phyloP scores from a whole-genome alignment of 2,113 vertebrate species.

The Mellivora capensis region DNA sequence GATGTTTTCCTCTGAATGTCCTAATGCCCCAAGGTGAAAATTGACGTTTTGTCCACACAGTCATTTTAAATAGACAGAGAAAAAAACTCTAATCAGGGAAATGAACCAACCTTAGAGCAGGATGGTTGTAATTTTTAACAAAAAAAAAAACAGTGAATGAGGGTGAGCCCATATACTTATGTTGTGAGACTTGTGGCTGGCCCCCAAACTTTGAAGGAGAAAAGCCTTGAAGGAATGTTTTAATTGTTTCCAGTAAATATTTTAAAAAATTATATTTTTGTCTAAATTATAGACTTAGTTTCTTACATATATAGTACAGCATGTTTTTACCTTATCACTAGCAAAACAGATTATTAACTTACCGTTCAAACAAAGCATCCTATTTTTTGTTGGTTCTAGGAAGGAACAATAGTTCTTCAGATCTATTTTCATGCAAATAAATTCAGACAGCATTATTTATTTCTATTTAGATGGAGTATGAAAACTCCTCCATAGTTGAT shows the following conservation, averaged over 20 bases:
- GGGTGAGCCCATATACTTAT: background rate
- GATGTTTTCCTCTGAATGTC: background rate
- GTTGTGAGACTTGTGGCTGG: background rate
- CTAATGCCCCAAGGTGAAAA: background rate
- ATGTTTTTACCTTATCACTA: background rate
- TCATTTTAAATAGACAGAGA: constrained; percentile 17
- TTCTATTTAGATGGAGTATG: background rate
- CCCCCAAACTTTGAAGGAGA: background rate
- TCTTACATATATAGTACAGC: background rate
- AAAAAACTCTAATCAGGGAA: background rate
- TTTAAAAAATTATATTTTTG: background rate
- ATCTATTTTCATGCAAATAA: constrained; percentile 40
- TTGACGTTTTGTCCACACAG: background rate
- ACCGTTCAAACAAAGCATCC: background rate
- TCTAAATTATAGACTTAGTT: background rate
- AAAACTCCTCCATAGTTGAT: background rate
- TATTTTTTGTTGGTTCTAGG: constrained; percentile 26
- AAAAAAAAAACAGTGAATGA: constrained; percentile 37
- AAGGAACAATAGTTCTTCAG: constrained; percentile 8
- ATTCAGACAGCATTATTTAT: background rate
- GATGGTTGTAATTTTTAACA: background rate
- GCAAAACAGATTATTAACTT: background rate
- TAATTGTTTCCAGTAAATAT: constrained; percentile 11
- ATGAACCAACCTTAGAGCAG: background rate
- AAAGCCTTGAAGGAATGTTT: background rate